Evolutionary conservation across 1,140 invertebrate genomes (phyloP).

Genomic region (Cheumatopsyche charites): DNA sequence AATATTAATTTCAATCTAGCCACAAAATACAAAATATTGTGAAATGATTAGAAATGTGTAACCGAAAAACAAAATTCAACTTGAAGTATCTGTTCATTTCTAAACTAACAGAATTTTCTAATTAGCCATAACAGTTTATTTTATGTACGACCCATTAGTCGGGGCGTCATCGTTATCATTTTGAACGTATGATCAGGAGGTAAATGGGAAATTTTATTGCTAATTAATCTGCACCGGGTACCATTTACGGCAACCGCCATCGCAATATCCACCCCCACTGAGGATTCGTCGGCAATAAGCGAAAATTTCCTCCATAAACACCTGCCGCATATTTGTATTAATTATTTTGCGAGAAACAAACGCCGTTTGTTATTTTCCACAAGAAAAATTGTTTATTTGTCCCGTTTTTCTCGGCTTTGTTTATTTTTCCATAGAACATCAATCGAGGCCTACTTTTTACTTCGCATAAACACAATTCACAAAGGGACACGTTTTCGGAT

Average conservation of each 20-base stretch:
- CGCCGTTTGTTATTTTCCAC: not conserved
- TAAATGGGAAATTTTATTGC: not conserved
- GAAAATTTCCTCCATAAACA: slow-evolving; percentile 5
- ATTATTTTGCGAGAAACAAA: not conserved
- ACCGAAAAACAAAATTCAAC: too few relatives aligned
- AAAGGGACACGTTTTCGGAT: too few relatives aligned
- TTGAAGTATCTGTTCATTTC: too few relatives aligned
- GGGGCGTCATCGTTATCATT: not conserved
- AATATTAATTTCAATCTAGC: too few relatives aligned
- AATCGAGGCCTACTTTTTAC: too few relatives aligned
- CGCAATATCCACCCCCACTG: not conserved
- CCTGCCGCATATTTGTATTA: slow-evolving; percentile 6
- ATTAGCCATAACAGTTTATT: not conserved
- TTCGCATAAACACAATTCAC: too few relatives aligned
- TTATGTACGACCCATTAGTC: not conserved
- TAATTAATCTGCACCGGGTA: slow-evolving; percentile 1
- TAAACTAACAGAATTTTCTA: too few relatives aligned
- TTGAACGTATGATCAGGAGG: too few relatives aligned
- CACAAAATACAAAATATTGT: too few relatives aligned
- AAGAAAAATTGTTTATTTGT: not conserved
- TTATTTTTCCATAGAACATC: too few relatives aligned
- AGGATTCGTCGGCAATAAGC: not conserved
- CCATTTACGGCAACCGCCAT: not conserved
- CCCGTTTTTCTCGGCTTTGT: too few relatives aligned
- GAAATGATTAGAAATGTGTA: too few relatives aligned